Evolutionary conservation across 2,113 vertebrate species (phyloP).

Genomic region (Tetrax tetrax): DNA sequence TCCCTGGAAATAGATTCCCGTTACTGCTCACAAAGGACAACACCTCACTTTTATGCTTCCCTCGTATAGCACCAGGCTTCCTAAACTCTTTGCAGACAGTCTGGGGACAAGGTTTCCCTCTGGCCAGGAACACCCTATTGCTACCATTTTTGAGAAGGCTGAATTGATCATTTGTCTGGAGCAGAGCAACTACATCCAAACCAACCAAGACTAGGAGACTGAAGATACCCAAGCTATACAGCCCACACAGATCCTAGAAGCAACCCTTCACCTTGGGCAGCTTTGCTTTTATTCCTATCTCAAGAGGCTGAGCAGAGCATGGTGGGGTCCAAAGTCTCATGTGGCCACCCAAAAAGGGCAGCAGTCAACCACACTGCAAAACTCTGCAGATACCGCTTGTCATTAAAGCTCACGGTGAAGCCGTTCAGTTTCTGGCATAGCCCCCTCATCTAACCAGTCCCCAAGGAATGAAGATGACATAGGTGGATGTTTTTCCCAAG

Average conservation of each 20-base stretch:
- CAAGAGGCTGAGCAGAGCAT: neutral
- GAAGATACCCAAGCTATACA: neutral
- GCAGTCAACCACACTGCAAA: neutral
- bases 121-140: neutral
- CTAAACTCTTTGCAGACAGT: neutral
- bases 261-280: neutral
- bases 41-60: fast-evolving
- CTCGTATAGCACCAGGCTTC: neutral
- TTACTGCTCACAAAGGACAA: neutral
- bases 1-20: neutral
- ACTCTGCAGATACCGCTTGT: fast-evolving
- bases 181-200: neutral
- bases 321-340: neutral
- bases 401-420: neutral
- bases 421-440: neutral
- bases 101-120: neutral
- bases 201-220: neutral
- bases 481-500: neutral
- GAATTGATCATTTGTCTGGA: neutral
- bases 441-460: neutral
- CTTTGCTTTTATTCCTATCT: neutral
- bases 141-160: neutral
- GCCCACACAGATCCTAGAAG: neutral
- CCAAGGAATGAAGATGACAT: neutral
- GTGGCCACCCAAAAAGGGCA: neutral